Evolutionary conservation across 2,888 invertebrate genomes (phyloP).

Genomic region (Pocota personata): DNA sequence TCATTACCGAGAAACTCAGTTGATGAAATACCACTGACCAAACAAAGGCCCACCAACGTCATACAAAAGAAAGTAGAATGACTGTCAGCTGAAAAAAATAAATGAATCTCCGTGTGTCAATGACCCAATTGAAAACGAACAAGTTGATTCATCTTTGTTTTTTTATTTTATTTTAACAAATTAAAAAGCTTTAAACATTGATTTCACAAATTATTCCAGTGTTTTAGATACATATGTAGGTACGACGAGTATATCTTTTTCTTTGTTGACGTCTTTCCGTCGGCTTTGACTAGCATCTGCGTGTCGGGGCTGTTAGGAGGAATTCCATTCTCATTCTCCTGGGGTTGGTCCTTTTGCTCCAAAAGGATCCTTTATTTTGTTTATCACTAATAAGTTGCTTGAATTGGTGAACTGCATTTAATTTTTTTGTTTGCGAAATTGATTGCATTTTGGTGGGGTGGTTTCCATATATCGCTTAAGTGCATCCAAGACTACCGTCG

Average conservation of each 20-base stretch:
- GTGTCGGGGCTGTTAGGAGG: neutral
- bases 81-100: conserved; percentile 25
- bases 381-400: conserved; percentile 30
- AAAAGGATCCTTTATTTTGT: conserved; percentile 22
- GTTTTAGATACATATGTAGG: neutral
- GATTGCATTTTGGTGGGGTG: neutral
- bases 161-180: conserved; percentile 15
- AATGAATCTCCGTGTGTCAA: conserved; percentile 49
- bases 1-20: conserved; percentile 11
- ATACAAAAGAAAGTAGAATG: conserved; percentile 50
- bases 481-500: conserved; percentile 77
- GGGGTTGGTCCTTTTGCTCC: conserved; percentile 19
- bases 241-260: neutral
- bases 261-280: conserved; percentile 17
- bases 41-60: conserved; percentile 22
- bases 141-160: neutral
- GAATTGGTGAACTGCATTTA: neutral
- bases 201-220: no score
- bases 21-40: conserved; percentile 18
- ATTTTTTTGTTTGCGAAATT: neutral
- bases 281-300: conserved; percentile 16
- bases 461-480: conserved; percentile 60
- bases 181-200: neutral
- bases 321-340: conserved; percentile 11
- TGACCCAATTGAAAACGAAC: conserved; percentile 48